Evolutionary conservation across 2,113 vertebrate species (phyloP), one percentile per base, ranked within the genome.

Genomic region (Scopus umbretta): DNA sequence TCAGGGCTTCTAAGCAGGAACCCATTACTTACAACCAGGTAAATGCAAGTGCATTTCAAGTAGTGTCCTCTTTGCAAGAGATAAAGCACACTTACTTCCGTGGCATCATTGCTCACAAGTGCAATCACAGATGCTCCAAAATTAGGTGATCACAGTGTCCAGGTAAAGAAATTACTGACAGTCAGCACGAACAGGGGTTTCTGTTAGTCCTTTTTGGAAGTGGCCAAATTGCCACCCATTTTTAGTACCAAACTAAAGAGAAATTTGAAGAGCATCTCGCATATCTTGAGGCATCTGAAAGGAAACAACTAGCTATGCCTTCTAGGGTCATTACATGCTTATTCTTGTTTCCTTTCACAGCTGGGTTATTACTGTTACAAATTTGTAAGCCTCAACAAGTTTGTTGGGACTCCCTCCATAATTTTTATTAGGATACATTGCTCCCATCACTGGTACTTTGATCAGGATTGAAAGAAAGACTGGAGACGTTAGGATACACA

Each of bases 21-120:
- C 99, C 99, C 61, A 97, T 99, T 91, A 99, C 99, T 8, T 99
- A 99, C 92, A 97, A 3, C 36, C 99, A 99, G 99, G 99, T 99
- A 86, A 92, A 17, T 5, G 21, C 2, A 40, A 10, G 10, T 5
- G 21, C 2, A 3, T 23, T 45, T 15, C 0, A 43, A 47, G 36
- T 5, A 10, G 3, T 15, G 20, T 38, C n/a, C n/a, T 81, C 36
- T 68, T n/a, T 61, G 68, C 58, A 68, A 66, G 32, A 79, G 30
- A 8, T 10, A 15, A 34, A 71, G 36, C 53, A 38, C 9, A 0
- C 14, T 55, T 45, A 36, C 19, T 55, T 40, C 30, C 17, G 0
- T 50, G 61, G 50, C 47, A 23, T 45, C 16, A 12, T 16, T 89
- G 16, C 38, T 90, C 49, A 36, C 18, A 20, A 6, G 9, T 16